Conservation (phyloP, 2,888 invertebrate species). For the Perizoma flavofasciatum region DNA sequence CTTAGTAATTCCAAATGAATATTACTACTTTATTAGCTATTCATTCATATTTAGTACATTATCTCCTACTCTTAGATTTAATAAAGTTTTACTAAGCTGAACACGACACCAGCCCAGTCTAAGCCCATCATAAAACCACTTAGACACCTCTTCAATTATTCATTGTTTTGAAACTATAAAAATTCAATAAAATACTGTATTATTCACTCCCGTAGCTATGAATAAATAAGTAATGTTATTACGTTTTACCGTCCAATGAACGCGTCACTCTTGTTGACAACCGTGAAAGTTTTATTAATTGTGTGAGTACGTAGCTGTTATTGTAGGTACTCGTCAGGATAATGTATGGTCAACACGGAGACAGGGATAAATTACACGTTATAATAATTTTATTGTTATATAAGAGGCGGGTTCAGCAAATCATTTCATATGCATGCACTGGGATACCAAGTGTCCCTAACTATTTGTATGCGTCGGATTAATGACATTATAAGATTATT, state of each 20-base stretch:
- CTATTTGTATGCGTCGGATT: conserved; percentile 20
- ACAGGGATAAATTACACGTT: conserved; percentile 57
- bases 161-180: conserved; percentile 44
- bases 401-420: conserved; percentile 42
- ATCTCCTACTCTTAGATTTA: conserved; percentile 56
- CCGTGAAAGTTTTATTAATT: conserved; percentile 53
- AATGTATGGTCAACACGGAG: conserved; percentile 46
- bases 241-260: conserved; percentile 41
- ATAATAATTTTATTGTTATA: conserved; percentile 59
- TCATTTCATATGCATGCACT: conserved; percentile 55
- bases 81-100: conserved; percentile 55
- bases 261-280: conserved; percentile 48
- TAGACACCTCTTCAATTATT: conserved; percentile 41
- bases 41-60: conserved; percentile 55
- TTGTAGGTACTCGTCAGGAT: conserved; percentile 35
- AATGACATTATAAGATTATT: conserved; percentile 6
- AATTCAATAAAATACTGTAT: conserved; percentile 42
- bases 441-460: conserved; percentile 43
- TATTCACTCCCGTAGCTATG: conserved; percentile 40
- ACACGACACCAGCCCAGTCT: conserved; percentile 48
- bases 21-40: conserved; percentile 59
- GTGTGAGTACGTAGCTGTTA: conserved; percentile 45
- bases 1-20: conserved; percentile 75
- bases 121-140: conserved; percentile 19
- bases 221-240: conserved; percentile 45